Conservation (phyloP, 2,797 vertebrate genomes). For the Aselliscus stoliczkanus region DNA sequence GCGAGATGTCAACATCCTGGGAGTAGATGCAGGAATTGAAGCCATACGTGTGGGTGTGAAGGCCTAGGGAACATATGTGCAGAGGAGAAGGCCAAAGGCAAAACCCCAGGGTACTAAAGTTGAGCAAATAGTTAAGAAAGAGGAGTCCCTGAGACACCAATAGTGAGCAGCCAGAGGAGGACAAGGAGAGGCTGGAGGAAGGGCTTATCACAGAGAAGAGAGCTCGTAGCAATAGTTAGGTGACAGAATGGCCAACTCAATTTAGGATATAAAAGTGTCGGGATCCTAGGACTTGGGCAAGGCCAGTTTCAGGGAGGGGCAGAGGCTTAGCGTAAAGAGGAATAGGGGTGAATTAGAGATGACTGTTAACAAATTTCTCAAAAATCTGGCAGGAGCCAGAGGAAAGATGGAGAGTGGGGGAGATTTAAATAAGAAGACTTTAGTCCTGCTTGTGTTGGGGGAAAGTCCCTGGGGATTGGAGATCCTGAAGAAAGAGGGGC, state of each 20-base stretch:
- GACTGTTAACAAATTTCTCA: neutral
- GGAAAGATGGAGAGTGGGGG: neutral
- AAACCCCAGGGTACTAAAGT: neutral
- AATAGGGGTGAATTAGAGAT: neutral
- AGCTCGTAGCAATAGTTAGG: neutral
- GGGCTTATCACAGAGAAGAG: neutral
- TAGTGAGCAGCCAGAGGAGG: neutral
- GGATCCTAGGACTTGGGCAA: neutral
- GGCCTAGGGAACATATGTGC: too few relatives aligned
- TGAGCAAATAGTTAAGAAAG: slow-evolving; percentile 2
- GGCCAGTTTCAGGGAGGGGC: neutral
- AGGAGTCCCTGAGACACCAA: neutral
- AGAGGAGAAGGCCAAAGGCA: neutral
- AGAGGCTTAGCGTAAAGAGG: neutral
- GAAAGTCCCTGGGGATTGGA: neutral
- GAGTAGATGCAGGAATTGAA: neutral
- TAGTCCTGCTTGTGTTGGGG: neutral
- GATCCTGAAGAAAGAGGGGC: neutral
- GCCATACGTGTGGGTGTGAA: neutral
- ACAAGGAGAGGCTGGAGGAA: neutral
- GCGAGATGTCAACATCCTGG: neutral
- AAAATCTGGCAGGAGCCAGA: neutral
- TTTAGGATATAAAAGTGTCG: neutral
- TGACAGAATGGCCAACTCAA: neutral
- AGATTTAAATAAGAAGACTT: neutral